Conservation (phyloP, 2,113 vertebrate species). For the Myiozetetes cayanensis region DNA sequence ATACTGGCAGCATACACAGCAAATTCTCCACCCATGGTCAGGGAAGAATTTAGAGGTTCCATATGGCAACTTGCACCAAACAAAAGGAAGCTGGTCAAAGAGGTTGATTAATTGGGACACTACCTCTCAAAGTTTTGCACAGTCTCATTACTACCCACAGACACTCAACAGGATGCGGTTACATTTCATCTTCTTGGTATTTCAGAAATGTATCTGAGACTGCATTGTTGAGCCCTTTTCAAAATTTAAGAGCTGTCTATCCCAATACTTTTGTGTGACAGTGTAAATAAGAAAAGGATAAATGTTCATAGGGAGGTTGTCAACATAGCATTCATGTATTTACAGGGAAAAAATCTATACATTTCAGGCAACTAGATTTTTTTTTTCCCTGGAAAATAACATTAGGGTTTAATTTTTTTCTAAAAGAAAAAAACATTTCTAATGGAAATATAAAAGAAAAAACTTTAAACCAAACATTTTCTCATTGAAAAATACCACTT, state of each 20-base stretch:
- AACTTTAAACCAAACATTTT: background rate
- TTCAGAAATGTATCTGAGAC: conserved; percentile 71
- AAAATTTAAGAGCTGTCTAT: conserved; percentile 38
- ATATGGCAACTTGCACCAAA: conserved; percentile 83
- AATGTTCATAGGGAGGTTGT: background rate
- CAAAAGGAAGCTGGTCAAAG: conserved; percentile 71
- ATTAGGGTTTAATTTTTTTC: background rate
- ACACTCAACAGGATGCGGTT: conserved; percentile 71
- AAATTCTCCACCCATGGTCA: conserved; percentile 34
- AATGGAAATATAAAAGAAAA: background rate
- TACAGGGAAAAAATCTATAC: background rate
- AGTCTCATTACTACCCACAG: conserved; percentile 70
- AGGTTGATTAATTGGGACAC: conserved; percentile 77
- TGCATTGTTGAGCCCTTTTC: background rate
- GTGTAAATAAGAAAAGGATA: conserved; percentile 6
- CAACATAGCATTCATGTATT: background rate
- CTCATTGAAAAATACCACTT: background rate
- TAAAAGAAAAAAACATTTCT: background rate
- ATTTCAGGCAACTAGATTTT: background rate
- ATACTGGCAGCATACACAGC: background rate
- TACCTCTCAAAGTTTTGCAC: conserved; percentile 74
- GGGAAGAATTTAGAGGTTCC: conserved; percentile 84
- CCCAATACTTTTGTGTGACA: conserved; percentile 6
- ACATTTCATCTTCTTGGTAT: conserved; percentile 60
- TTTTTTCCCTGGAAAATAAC: background rate